A percentile compares a stretch with the other conserved stretches of the same genome.
phyloP scores from a whole-genome alignment of 64 coral and sea anemone genomes.

The Dendrophyllia cribrosa region DNA sequence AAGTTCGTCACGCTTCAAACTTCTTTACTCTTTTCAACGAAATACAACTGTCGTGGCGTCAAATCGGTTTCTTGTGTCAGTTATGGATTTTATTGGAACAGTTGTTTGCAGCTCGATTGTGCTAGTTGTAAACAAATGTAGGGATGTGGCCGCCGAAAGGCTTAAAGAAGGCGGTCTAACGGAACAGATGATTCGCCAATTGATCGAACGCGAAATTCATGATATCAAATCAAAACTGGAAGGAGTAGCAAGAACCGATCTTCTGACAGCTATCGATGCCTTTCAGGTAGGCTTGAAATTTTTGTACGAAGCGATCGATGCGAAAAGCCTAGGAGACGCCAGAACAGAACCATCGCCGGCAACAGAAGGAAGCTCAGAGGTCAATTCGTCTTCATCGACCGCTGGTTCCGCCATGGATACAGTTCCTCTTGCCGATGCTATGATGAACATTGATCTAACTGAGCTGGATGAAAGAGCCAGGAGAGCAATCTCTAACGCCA shows the following conservation, averaged over 20 bases:
- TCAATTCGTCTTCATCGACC: not conserved
- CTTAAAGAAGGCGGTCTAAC: conserved; percentile 61
- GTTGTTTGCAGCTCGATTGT: not conserved
- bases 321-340: not conserved
- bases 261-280: conserved; percentile 8
- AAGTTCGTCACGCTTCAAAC: too few species aligned
- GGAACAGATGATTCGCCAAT: not conserved
- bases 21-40: too few species aligned
- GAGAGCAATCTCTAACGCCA: not conserved
- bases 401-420: not conserved
- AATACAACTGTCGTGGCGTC: too few species aligned
- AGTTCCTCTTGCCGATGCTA: not conserved
- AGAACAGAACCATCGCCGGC: not conserved
- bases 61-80: too few species aligned
- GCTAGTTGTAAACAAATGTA: conserved; percentile 27
- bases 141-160: not conserved
- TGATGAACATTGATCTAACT: not conserved
- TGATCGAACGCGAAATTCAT: conserved; percentile 54
- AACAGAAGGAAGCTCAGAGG: not conserved
- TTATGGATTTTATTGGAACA: not conserved
- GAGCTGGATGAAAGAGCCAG: not conserved
- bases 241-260: conserved; percentile 39
- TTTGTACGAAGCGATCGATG: conserved; percentile 4
- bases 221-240: conserved; percentile 47
- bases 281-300: not conserved